These are phyloP conservation scores for Euspilapteryx auroguttella DNA, from an alignment of 2,888 invertebrate genomes.

Conservation along the genomic window DNA sequence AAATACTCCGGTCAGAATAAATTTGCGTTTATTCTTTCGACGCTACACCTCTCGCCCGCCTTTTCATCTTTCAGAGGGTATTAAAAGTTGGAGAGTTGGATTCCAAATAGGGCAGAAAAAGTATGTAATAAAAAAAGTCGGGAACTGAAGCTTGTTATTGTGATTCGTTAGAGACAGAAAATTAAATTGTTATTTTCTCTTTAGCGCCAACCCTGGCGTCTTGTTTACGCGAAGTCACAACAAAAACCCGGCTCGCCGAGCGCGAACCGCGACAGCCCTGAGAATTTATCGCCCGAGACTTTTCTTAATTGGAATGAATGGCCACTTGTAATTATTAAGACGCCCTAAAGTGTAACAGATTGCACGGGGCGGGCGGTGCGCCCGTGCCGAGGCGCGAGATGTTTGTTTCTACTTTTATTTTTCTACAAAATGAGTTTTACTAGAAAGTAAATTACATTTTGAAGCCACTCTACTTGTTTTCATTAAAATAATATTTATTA, in stretches of 20 bases:
- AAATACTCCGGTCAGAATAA: slow-evolving; percentile 51
- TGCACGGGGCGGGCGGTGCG: slow-evolving; percentile 32
- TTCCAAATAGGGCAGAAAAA: too few relatives aligned
- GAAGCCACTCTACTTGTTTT: slow-evolving; percentile 6
- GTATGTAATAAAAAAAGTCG: too few relatives aligned
- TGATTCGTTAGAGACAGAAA: slow-evolving; percentile 28
- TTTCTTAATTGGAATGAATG: slow-evolving; percentile 61
- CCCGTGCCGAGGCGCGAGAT: slow-evolving; percentile 23
- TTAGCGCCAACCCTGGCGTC: slow-evolving; percentile 31
- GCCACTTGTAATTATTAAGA: slow-evolving; percentile 62
- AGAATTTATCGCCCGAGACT: slow-evolving; percentile 56
- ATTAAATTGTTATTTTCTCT: slow-evolving; percentile 14
- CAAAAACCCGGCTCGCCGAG: slow-evolving; percentile 12
- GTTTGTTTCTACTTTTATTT: slow-evolving; percentile 22
- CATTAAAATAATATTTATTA: slow-evolving; percentile 6
- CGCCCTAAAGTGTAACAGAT: slow-evolving; percentile 61
- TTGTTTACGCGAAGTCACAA: slow-evolving; percentile 36
- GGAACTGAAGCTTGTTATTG: slow-evolving; percentile 32
- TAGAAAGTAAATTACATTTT: slow-evolving; percentile 14
- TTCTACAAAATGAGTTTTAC: slow-evolving; percentile 19
- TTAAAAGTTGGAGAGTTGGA: slow-evolving; percentile 12
- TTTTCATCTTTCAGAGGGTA: slow-evolving; percentile 19
- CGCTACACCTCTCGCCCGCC: slow-evolving; percentile 38
- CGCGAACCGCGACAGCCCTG: slow-evolving; percentile 43
- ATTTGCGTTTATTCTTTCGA: slow-evolving; percentile 43